These are phyloP conservation scores for Bombus polaris DNA, from an alignment of 1,140 invertebrate species.

Conservation along the genomic window DNA sequence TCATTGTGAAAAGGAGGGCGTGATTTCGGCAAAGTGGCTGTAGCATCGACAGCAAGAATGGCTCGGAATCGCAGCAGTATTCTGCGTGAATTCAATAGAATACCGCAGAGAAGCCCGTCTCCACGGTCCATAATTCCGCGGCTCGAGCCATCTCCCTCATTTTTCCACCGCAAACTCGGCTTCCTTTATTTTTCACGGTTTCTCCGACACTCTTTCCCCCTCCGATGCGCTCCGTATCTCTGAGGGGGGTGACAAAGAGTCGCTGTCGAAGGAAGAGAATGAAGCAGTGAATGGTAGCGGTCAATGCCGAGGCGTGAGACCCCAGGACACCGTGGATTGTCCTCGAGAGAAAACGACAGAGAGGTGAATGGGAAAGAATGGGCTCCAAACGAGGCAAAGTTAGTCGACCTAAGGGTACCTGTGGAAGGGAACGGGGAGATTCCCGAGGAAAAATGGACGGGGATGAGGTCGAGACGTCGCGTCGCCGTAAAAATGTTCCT, in stretches of 20 bases:
- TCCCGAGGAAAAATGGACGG: slow-evolving; percentile 46
- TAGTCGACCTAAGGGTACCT: slow-evolving; percentile 56
- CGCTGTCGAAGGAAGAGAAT: slow-evolving; percentile 69
- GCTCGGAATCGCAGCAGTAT: slow-evolving; percentile 44
- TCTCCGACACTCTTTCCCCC: background rate
- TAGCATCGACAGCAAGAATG: slow-evolving; percentile 31
- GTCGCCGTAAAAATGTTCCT: slow-evolving; percentile 54
- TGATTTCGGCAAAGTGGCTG: slow-evolving; percentile 53
- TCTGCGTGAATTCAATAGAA: slow-evolving; percentile 39
- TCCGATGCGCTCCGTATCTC: slow-evolving; percentile 29
- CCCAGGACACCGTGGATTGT: slow-evolving; percentile 62
- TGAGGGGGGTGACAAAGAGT: slow-evolving; percentile 60
- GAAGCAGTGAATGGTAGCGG: slow-evolving; percentile 60
- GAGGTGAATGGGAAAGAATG: slow-evolving; percentile 66
- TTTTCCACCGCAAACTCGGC: slow-evolving; percentile 54
- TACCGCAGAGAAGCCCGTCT: slow-evolving; percentile 8
- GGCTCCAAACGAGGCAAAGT: slow-evolving; percentile 64
- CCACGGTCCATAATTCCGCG: slow-evolving; percentile 62
- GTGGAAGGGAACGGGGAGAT: slow-evolving; percentile 33
- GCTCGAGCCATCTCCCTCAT: slow-evolving; percentile 53
- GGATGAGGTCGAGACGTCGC: slow-evolving; percentile 5
- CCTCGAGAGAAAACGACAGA: slow-evolving; percentile 60
- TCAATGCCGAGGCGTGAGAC: slow-evolving; percentile 70
- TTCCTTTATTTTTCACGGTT: slow-evolving; percentile 49
- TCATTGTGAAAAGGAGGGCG: slow-evolving; percentile 43